Base-by-base conservation (phyloP, 2,797 vertebrate genomes). In the Picus viridis region DNA sequence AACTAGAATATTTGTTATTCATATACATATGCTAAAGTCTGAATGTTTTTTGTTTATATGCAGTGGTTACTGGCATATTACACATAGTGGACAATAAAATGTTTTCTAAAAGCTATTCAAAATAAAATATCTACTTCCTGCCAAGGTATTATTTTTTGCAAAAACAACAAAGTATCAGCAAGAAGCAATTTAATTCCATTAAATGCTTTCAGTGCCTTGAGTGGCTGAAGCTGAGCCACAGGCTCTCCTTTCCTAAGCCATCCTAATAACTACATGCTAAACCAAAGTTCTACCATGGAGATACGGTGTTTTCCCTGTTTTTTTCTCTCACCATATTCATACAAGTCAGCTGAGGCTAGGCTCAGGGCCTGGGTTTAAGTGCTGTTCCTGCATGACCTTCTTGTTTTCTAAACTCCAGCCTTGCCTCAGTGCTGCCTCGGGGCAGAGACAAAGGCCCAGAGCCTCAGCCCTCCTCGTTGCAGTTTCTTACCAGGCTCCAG, bases 391-490 rank as follows among this genome's bases (percentile, higher is more conserved):
- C 17, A 10, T 0, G 47, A 30, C 27, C 2, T 16, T 69, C 4
- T 32, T 8, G 18, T 16, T 47, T 45, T 70, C 56, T 18, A 74
- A 16, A 17, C 51, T 72, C 34, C 47, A 45, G 29, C 72, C 12
- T 30, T 10, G 26, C 34, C 29, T 23, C 0, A 1, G 15, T 2
- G 2, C 68, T 71, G 78, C 56, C 34, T 29, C 0, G 5, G 3
- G 6, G 2, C 23, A 11, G 14, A 20, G 59, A 12, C 0, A 0
- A 18, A 41, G 45, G 20, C 57, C 24, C 27, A 10, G 17, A 2
- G 17, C 27, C 26, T 43, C 0, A 0, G 22, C 30, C 15, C 45
- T 47, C 18, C 29, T 3, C 26, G 43, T 53, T 86, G 22, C 34
- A 11, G 39, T 5, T 57, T 13, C 79, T 54, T 47, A 22, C 69